Evolutionary conservation across 2,797 vertebrate genomes (phyloP).

Genomic region (Champsocephalus esox): DNA sequence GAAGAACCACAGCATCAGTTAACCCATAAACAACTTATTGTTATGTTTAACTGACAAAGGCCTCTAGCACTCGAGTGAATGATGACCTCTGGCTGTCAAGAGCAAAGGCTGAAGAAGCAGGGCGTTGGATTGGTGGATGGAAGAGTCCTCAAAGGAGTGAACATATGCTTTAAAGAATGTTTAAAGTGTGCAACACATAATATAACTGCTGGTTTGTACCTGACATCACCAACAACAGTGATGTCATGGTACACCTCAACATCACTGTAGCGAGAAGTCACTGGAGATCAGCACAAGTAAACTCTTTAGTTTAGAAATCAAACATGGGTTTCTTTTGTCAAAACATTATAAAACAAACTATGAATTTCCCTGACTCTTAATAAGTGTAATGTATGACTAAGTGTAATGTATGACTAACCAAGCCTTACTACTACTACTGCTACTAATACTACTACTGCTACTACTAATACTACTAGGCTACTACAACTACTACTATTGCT

Average conservation of each 20-base stretch:
- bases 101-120: not conserved
- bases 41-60: not conserved
- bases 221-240: no score
- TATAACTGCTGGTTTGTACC: no score
- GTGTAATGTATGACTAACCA: not conserved
- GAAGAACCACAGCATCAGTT: not conserved
- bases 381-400: not conserved
- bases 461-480: no score
- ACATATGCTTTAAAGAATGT: not conserved
- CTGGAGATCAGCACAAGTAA: not conserved
- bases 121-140: not conserved
- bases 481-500: no score
- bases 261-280: no score
- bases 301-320: not conserved
- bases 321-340: not conserved
- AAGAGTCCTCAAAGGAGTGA: not conserved
- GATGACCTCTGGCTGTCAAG: no score
- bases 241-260: no score
- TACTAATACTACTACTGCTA: no score
- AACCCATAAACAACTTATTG: not conserved
- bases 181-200: no score
- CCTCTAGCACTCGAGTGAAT: no score
- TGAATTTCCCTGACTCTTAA: not conserved
- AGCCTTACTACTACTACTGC: no score
- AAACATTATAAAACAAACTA: not conserved